phyloP scores from a whole-genome alignment of 2,797 vertebrate species.

The Helarctos malayanus region DNA sequence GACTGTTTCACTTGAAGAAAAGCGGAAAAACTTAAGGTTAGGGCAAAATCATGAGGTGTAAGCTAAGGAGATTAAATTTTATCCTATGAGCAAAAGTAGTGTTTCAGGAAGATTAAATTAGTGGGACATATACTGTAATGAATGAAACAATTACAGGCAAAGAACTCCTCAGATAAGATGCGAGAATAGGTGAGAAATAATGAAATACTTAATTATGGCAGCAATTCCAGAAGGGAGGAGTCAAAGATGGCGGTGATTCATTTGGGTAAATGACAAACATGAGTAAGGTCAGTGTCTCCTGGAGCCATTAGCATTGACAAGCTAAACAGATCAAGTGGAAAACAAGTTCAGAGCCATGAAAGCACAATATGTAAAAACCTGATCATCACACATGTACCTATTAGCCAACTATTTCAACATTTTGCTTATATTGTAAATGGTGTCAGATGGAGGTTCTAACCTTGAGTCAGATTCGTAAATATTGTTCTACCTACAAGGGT shows the following conservation, averaged over 20 bases:
- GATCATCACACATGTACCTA: slow-evolving; percentile 28
- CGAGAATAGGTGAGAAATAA: slow-evolving; percentile 41
- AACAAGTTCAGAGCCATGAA: slow-evolving; percentile 63
- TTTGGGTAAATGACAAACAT: slow-evolving; percentile 37
- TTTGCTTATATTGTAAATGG: slow-evolving; percentile 34
- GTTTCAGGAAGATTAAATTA: slow-evolving; percentile 59
- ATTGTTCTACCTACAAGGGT: not conserved
- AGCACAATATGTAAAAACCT: slow-evolving; percentile 51
- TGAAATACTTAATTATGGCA: not conserved
- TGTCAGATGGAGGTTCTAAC: slow-evolving; percentile 29
- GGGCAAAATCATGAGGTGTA: not conserved
- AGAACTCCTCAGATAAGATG: slow-evolving; percentile 11
- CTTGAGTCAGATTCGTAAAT: slow-evolving; percentile 19
- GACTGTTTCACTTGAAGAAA: slow-evolving; percentile 14
- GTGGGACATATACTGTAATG: not conserved
- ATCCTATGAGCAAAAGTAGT: not conserved
- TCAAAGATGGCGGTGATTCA: not conserved
- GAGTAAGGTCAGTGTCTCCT: slow-evolving; percentile 58
- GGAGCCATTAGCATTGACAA: slow-evolving; percentile 19
- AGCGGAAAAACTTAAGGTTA: not conserved
- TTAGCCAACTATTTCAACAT: slow-evolving; percentile 10
- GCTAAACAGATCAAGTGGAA: slow-evolving; percentile 50
- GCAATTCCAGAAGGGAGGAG: slow-evolving; percentile 21
- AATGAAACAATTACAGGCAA: slow-evolving; percentile 42
- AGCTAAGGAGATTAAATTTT: slow-evolving; percentile 18